Evolutionary conservation across 1,140 invertebrate species (phyloP).

Genomic region (Stegodyphus mimosarum): DNA sequence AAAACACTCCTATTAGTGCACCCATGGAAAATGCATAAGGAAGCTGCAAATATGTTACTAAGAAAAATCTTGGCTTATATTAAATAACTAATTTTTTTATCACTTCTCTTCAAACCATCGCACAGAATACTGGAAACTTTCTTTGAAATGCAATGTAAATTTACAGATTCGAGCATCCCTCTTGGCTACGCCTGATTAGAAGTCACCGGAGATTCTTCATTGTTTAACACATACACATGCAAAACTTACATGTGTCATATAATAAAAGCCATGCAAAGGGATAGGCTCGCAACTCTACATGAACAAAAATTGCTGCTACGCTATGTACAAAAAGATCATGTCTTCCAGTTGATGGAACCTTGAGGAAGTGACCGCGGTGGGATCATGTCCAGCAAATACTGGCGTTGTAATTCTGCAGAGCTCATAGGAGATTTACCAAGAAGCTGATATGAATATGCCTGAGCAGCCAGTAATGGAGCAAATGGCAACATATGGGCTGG

Average conservation of each 20-base stretch:
- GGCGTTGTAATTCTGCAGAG: conserved; percentile 85
- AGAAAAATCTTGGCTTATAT: background rate
- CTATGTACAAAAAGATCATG: conserved; percentile 62
- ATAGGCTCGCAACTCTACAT: conserved; percentile 35
- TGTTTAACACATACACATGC: conserved; percentile 12
- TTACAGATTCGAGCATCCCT: conserved; percentile 29
- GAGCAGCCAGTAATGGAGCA: conserved; percentile 60
- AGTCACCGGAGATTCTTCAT: conserved; percentile 57
- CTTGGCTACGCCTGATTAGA: conserved; percentile 17
- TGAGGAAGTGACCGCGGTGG: conserved; percentile 71
- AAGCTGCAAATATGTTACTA: background rate
- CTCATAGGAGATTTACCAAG: conserved; percentile 56
- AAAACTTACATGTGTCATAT: conserved; percentile 9
- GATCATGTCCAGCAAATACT: conserved; percentile 97
- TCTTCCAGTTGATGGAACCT: conserved; percentile 66
- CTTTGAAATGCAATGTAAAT: conserved; percentile 26
- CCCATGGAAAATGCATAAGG: background rate
- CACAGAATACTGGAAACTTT: conserved; percentile 21
- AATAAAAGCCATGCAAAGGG: conserved; percentile 47
- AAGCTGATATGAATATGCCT: conserved; percentile 62
- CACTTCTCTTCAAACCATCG: background rate
- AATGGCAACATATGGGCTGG: conserved; percentile 63
- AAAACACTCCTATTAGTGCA: conserved; percentile 22
- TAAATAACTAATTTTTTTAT: background rate
- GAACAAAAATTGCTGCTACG: conserved; percentile 3